Conservation (phyloP, 2,888 invertebrate genomes). For the Ochropleura leucogaster region DNA sequence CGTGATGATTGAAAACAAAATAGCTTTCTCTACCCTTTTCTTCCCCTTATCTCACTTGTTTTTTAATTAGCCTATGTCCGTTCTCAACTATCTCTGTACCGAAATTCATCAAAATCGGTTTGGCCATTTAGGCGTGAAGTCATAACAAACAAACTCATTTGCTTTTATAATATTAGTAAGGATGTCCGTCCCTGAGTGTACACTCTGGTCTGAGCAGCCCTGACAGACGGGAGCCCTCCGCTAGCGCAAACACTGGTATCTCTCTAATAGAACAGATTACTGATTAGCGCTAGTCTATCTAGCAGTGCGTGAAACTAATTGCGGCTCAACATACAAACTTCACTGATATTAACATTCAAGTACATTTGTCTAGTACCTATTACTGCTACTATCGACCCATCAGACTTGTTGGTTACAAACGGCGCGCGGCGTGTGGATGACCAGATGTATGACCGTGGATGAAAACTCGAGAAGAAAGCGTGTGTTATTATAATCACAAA, state of each 20-base stretch:
- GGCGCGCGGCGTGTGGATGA: background rate
- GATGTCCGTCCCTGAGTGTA: background rate
- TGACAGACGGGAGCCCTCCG: constrained; percentile 17
- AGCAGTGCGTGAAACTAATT: constrained; percentile 34
- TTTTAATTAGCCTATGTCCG: no score
- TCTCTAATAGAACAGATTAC: constrained; percentile 44
- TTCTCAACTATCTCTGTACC: no score
- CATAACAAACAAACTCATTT: no score
- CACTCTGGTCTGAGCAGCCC: background rate
- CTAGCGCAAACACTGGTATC: constrained; percentile 28
- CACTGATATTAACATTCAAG: constrained; percentile 4
- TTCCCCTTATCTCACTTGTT: no score
- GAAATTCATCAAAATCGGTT: no score
- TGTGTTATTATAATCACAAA: background rate
- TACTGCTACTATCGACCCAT: background rate
- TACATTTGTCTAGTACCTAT: background rate
- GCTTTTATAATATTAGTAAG: no score
- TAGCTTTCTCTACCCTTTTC: no score
- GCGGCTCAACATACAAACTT: background rate
- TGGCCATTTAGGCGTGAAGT: no score
- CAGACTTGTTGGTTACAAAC: background rate
- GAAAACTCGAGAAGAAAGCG: background rate
- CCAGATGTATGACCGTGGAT: background rate
- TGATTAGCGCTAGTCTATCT: constrained; percentile 15
- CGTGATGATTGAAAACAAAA: no score